Conservation (phyloP, 2,888 invertebrate species). For the Parnassius apollo region DNA sequence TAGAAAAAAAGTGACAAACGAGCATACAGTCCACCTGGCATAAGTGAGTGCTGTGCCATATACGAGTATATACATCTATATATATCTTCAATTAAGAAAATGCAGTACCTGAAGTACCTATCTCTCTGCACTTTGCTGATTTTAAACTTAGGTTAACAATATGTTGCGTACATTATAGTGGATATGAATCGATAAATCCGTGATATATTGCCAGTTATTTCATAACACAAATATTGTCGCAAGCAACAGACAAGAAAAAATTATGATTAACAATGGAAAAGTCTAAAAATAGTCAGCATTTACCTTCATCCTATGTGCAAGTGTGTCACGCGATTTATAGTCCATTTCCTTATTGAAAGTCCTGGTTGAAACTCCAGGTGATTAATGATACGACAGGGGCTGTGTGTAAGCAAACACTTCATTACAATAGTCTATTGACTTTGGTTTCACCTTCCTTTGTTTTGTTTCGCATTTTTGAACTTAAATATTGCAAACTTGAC, state of each 20-base stretch:
- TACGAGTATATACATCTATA: no score
- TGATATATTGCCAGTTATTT: no score
- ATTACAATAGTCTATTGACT: slow-evolving; percentile 38
- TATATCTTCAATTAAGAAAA: neutral
- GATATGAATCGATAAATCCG: no score
- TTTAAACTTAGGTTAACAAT: no score
- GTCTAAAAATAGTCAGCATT: neutral
- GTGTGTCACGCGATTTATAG: slow-evolving; percentile 39
- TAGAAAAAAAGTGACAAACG: no score
- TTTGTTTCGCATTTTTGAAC: slow-evolving; percentile 7
- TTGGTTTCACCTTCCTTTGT: slow-evolving; percentile 13
- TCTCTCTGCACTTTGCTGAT: no score
- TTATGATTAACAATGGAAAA: no score
- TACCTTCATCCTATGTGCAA: slow-evolving; percentile 1
- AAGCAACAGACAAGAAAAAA: no score
- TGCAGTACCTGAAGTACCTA: neutral
- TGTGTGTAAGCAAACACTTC: slow-evolving; percentile 32
- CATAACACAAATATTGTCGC: no score
- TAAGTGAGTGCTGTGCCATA: no score
- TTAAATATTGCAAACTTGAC: neutral
- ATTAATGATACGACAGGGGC: slow-evolving; percentile 34
- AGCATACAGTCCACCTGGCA: no score
- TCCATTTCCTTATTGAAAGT: slow-evolving; percentile 55
- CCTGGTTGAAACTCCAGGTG: slow-evolving; percentile 41
- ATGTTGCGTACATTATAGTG: no score